Percentiles rank a stretch among this genome's conserved stretches.
Evolutionary conservation across 1,140 invertebrate species (phyloP).

Genomic region (Drosophila melanica): DNA sequence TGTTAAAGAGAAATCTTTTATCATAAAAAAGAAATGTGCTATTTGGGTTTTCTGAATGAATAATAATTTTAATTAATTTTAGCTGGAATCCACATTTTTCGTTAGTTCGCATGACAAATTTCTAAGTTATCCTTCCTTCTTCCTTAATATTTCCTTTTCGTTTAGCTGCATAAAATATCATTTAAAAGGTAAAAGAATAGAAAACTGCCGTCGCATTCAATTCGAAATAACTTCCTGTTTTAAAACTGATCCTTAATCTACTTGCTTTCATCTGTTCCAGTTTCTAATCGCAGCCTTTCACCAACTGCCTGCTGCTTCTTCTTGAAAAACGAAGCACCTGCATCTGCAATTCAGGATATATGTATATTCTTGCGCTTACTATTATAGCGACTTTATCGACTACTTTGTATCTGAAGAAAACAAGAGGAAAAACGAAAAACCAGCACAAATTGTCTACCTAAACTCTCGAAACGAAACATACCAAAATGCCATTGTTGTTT

Average conservation of each 20-base stretch:
- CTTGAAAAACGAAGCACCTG: conserved; percentile 18
- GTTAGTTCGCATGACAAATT: no score
- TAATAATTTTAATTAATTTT: no score
- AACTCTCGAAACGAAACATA: conserved; percentile 33
- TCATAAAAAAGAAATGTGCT: neutral
- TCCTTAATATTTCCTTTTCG: neutral
- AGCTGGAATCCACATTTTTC: no score
- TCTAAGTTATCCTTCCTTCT: neutral
- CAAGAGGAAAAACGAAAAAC: conserved; percentile 1
- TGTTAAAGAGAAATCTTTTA: neutral
- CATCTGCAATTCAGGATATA: conserved; percentile 25
- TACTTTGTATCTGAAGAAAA: conserved; percentile 16
- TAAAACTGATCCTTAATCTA: conserved; percentile 31
- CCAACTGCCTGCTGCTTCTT: conserved; percentile 3
- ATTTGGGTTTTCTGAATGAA: neutral
- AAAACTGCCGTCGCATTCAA: neutral
- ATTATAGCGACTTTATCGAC: conserved; percentile 33
- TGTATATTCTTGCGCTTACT: neutral
- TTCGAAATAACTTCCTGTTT: conserved; percentile 29
- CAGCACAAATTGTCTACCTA: conserved; percentile 46
- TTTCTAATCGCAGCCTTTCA: conserved; percentile 32
- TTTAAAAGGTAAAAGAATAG: neutral
- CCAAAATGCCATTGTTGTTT: conserved; percentile 39
- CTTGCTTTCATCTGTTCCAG: conserved; percentile 42
- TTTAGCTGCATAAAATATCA: neutral